Evolutionary conservation across 2,888 invertebrate genomes (phyloP).

Genomic region (Lepeophtheirus nordmannii): DNA sequence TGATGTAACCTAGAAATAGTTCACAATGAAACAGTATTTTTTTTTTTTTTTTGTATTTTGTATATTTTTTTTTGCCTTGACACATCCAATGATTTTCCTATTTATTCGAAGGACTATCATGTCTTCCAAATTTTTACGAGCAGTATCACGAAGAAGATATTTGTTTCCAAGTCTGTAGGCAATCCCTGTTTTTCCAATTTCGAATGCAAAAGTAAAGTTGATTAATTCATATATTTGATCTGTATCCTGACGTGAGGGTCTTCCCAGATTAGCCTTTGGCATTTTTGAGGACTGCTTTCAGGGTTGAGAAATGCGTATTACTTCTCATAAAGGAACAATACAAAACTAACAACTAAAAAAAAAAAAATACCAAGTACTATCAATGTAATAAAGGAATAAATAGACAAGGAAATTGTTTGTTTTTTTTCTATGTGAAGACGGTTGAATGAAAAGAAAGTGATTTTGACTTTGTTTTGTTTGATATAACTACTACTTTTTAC

Average conservation of each 20-base stretch:
- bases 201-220: not conserved
- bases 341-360: too few species aligned
- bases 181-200: slow-evolving; percentile 16
- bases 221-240: slow-evolving; percentile 13
- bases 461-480: too few species aligned
- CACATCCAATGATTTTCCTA: slow-evolving; percentile 10
- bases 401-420: too few species aligned
- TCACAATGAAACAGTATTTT: not conserved
- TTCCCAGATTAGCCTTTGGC: not conserved
- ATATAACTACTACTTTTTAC: too few species aligned
- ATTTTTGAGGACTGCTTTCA: not conserved
- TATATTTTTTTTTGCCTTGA: not conserved
- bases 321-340: too few species aligned
- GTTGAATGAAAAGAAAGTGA: too few species aligned
- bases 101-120: slow-evolving; percentile 12
- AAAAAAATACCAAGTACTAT: too few species aligned
- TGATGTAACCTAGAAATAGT: not conserved
- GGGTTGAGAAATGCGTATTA: too few species aligned
- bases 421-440: too few species aligned
- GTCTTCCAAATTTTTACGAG: slow-evolving; percentile 18
- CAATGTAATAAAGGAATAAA: too few species aligned
- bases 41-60: not conserved
- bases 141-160: slow-evolving; percentile 11
- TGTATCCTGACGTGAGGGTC: not conserved
- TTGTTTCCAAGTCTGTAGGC: slow-evolving; percentile 14